A percentile compares a stretch with the other conserved stretches of the same genome.
Conservation (phyloP, 2,797 vertebrate species). For the Nyctalus aviator region DNA sequence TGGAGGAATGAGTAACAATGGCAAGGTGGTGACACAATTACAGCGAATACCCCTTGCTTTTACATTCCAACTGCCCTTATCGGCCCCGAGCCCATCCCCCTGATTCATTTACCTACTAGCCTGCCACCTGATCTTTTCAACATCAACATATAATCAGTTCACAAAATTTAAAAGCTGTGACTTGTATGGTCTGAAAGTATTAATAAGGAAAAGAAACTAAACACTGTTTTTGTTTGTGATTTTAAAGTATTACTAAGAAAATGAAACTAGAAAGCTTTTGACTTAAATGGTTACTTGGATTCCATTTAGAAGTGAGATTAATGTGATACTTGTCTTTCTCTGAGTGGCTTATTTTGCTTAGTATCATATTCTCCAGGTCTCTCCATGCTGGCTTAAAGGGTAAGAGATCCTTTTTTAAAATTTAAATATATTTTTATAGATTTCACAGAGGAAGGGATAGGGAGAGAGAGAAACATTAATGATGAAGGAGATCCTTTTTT, state of each 20-base stretch:
- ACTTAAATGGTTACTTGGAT: neutral
- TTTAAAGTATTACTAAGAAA: conserved; percentile 57
- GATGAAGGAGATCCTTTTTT: neutral
- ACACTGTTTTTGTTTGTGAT: neutral
- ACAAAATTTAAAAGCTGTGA: conserved; percentile 45
- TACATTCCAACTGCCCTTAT: neutral
- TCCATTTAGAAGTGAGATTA: neutral
- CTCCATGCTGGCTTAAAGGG: neutral
- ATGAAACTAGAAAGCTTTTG: conserved; percentile 33
- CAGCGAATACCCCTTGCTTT: neutral
- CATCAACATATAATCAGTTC: neutral
- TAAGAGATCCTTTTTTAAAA: neutral
- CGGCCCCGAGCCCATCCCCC: neutral
- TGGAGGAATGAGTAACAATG: conserved; percentile 39
- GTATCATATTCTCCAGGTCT: neutral
- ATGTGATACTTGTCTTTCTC: neutral
- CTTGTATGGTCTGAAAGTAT: neutral
- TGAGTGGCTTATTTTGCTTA: neutral
- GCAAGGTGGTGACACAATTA: neutral
- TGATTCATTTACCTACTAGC: neutral
- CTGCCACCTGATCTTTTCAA: conserved; percentile 22
- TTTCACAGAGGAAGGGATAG: no score
- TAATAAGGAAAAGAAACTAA: conserved; percentile 33
- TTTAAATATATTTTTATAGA: no score
- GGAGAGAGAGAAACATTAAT: no score